A percentile compares a stretch with the other conserved stretches of the same genome.
These are phyloP conservation scores for Lochmaea capreae DNA, from an alignment of 2,888 invertebrate species.

Conservation along the genomic window DNA sequence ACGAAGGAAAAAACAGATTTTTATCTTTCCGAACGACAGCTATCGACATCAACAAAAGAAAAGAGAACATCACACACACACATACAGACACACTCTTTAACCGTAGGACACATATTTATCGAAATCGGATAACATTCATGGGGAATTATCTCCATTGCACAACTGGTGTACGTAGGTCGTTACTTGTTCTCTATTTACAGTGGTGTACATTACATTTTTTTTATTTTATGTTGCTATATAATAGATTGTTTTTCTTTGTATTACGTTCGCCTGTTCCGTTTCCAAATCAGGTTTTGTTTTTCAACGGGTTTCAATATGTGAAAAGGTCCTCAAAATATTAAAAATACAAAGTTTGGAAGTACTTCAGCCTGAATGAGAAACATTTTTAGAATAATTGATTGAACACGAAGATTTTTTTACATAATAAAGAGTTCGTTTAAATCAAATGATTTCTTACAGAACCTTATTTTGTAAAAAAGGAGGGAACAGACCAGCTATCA, in stretches of 20 bases:
- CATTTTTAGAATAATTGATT: too few relatives aligned
- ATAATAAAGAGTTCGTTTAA: too few relatives aligned
- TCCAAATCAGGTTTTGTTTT: too few relatives aligned
- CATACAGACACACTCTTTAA: conserved; percentile 20
- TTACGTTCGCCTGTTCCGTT: too few relatives aligned
- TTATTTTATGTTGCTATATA: not conserved
- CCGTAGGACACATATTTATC: conserved; percentile 39
- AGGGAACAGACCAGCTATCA: too few relatives aligned
- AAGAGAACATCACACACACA: conserved; percentile 27
- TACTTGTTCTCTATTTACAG: conserved; percentile 16
- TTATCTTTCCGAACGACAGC: conserved; percentile 30
- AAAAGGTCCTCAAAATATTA: too few relatives aligned
- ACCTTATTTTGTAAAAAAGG: too few relatives aligned
- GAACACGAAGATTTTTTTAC: too few relatives aligned
- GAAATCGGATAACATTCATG: conserved; percentile 38
- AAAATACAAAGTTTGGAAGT: too few relatives aligned
- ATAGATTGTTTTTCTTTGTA: not conserved
- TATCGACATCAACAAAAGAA: conserved; percentile 31
- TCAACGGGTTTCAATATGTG: too few relatives aligned
- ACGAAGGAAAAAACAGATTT: conserved; percentile 27
- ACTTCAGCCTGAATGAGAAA: too few relatives aligned
- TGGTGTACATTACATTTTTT: conserved; percentile 2
- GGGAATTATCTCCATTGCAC: conserved; percentile 33
- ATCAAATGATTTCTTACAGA: too few relatives aligned
- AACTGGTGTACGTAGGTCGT: not conserved